Conservation (phyloP, 2,888 invertebrate species). For the Campoletis raptor region DNA sequence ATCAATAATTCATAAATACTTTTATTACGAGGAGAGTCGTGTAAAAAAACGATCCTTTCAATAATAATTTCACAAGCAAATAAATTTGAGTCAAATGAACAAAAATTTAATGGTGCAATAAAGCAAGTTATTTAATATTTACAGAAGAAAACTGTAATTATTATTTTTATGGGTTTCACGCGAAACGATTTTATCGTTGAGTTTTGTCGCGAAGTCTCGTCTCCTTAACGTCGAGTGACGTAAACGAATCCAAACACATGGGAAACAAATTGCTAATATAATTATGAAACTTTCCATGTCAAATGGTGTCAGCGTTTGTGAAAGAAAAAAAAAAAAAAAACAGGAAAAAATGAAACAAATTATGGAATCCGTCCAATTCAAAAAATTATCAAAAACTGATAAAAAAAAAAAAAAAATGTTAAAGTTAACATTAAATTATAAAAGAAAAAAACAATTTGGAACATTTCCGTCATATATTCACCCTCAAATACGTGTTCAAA, state of each 20-base stretch:
- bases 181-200: not conserved
- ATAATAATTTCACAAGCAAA: not conserved
- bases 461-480: not conserved
- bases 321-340: too few relatives aligned
- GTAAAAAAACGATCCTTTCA: not conserved
- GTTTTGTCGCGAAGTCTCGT: not conserved
- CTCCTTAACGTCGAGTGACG: slow-evolving; percentile 47
- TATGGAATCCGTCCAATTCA: not conserved
- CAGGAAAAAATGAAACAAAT: too few relatives aligned
- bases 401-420: too few relatives aligned
- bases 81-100: too few relatives aligned
- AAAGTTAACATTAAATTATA: not conserved
- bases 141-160: not conserved
- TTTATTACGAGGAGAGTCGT: not conserved
- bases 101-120: not conserved
- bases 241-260: slow-evolving; percentile 50
- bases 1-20: too few relatives aligned
- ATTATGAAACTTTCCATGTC: not conserved
- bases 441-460: not conserved
- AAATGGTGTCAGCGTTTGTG: not conserved
- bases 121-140: not conserved
- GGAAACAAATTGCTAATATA: slow-evolving; percentile 27
- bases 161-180: not conserved
- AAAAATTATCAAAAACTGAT: too few relatives aligned
- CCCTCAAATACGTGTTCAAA: not conserved